Evolutionary conservation across 2,888 invertebrate genomes (phyloP).

Genomic region (Nasonia oneida): DNA sequence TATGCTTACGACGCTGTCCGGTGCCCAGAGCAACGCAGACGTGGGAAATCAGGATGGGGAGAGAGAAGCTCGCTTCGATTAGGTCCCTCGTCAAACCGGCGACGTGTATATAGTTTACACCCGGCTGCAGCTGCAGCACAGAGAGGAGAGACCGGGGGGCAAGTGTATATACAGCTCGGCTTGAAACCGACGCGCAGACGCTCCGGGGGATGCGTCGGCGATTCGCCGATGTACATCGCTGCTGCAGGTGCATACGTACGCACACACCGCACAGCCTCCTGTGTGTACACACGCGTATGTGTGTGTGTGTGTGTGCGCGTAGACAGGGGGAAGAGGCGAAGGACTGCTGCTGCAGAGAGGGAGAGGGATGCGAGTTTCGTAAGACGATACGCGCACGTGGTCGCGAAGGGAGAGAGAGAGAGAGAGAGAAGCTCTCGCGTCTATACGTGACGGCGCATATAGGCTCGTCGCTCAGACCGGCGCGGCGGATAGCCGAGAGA

Average conservation of each 20-base stretch:
- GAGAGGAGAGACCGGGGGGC: not conserved
- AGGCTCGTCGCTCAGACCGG: slow-evolving; percentile 1
- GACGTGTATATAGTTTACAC: not conserved
- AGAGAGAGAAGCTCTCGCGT: not conserved
- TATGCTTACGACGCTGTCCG: too few relatives aligned
- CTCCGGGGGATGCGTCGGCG: slow-evolving; percentile 16
- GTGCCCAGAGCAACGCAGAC: too few relatives aligned
- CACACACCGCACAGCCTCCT: not conserved
- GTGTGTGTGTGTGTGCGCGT: too few relatives aligned
- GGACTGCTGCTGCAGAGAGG: too few relatives aligned
- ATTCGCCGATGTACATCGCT: not conserved
- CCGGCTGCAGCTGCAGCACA: not conserved
- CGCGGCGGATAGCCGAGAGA: slow-evolving; percentile 3
- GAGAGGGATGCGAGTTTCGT: not conserved
- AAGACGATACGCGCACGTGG: not conserved
- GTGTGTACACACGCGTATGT: not conserved
- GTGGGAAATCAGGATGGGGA: not conserved
- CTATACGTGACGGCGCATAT: slow-evolving; percentile 11
- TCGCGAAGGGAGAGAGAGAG: not conserved
- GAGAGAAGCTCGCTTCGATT: not conserved
- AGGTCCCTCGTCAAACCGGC: not conserved
- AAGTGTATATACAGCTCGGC: not conserved
- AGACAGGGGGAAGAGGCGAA: not conserved
- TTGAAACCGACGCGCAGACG: slow-evolving; percentile 5
- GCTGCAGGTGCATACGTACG: not conserved